Conservation (phyloP, 2,797 vertebrate species). For the Pyrocephalus nanus region DNA sequence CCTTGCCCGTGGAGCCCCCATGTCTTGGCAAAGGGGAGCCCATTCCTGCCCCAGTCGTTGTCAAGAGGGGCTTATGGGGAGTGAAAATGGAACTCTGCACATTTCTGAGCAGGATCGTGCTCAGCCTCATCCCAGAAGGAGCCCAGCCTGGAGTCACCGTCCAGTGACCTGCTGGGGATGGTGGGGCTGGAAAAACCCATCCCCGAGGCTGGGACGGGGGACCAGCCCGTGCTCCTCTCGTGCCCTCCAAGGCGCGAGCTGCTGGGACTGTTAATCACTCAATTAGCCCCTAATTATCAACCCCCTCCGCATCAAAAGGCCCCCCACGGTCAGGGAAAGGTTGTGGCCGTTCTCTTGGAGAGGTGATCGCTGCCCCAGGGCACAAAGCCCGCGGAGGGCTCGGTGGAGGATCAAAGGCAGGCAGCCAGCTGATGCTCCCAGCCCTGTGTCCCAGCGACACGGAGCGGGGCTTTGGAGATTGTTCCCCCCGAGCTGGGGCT, state of each 20-base stretch:
- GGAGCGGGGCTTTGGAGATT: neutral
- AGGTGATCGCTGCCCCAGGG: conserved; percentile 62
- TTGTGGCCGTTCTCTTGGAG: conserved; percentile 57
- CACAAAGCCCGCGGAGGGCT: conserved; percentile 45
- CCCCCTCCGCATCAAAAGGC: conserved; percentile 65
- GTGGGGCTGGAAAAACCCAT: conserved; percentile 26
- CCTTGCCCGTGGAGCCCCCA: conserved; percentile 24
- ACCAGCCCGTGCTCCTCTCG: neutral
- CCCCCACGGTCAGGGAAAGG: conserved; percentile 64
- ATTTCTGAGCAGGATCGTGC: neutral
- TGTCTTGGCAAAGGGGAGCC: conserved; percentile 33
- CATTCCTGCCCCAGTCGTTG: neutral
- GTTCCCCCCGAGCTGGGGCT: neutral
- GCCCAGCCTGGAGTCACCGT: conserved; percentile 15
- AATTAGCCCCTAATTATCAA: conserved; percentile 82
- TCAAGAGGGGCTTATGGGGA: neutral
- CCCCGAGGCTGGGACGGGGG: neutral
- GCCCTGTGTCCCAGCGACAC: conserved; percentile 57
- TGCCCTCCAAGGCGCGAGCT: conserved; percentile 29
- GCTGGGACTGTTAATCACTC: conserved; percentile 76
- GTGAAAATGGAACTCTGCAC: neutral
- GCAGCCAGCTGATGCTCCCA: conserved; percentile 66
- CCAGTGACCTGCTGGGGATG: neutral
- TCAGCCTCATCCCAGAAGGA: neutral
- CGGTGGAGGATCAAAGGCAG: conserved; percentile 70